Percentiles rank a stretch among this genome's conserved stretches.
Evolutionary conservation across 2,113 vertebrate species (phyloP).

Genomic region (Oreochromis tanganicae): DNA sequence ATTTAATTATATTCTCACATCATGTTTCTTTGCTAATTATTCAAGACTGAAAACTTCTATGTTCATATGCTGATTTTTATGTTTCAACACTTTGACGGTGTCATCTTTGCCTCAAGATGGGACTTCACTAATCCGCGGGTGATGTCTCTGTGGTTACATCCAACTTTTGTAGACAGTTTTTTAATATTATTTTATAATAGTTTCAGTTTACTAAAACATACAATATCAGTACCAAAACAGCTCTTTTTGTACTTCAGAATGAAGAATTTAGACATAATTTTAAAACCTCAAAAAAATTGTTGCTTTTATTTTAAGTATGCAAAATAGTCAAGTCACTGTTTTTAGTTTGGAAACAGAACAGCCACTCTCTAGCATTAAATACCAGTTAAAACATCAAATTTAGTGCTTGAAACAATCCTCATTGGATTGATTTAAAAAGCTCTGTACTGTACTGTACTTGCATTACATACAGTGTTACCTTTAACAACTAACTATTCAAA

Average conservation of each 20-base stretch:
- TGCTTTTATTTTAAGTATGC: not conserved
- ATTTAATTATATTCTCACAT: not conserved
- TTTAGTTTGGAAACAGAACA: not conserved
- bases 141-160: not conserved
- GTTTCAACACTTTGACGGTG: not conserved
- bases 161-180: not conserved
- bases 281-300: not conserved
- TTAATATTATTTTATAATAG: not conserved
- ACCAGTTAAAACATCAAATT: not conserved
- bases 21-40: not conserved
- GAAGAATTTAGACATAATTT: not conserved
- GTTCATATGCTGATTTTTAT: not conserved
- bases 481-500: not conserved
- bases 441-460: not conserved
- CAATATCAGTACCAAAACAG: not conserved
- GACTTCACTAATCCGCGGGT: not conserved
- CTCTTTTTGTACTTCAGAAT: not conserved
- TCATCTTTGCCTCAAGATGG: not conserved
- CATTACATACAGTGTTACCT: not conserved
- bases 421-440: not conserved
- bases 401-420: not conserved
- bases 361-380: not conserved
- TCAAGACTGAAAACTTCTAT: not conserved
- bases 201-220: not conserved
- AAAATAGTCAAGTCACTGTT: not conserved